Evolutionary conservation across 2,797 vertebrate species (phyloP).

Genomic region (Kryptopterus vitreolus): DNA sequence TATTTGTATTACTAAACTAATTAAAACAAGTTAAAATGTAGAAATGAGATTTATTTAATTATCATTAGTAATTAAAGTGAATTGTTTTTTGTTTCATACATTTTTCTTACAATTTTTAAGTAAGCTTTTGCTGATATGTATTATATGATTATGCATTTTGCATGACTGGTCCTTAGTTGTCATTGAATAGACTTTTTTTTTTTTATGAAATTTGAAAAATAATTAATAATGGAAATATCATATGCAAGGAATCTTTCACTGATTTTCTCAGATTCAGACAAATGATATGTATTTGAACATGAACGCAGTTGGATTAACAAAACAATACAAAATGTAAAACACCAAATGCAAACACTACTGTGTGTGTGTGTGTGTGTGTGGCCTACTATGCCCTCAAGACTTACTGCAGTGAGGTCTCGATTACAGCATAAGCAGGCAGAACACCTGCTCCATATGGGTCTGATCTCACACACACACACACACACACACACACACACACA

Average conservation of each 20-base stretch:
- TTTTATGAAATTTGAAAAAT: no score
- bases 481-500: conserved; percentile 22
- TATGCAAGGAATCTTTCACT: not conserved
- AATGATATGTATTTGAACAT: not conserved
- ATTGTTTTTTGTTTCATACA: no score
- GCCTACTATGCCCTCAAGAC: not conserved
- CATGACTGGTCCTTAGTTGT: no score
- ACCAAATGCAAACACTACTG: conserved; percentile 9
- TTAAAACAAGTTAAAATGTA: not conserved
- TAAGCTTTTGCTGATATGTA: no score
- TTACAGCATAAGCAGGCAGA: conserved; percentile 36
- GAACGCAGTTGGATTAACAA: not conserved
- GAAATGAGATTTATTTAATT: no score
- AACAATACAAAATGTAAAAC: conserved; percentile 8
- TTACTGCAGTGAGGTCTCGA: conserved; percentile 2
- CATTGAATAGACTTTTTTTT: no score
- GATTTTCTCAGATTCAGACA: not conserved
- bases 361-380: conserved; percentile 10
- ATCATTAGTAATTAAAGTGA: no score
- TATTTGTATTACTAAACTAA: not conserved
- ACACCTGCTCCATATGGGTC: conserved; percentile 32
- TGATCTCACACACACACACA: conserved; percentile 13
- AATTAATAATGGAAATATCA: not conserved
- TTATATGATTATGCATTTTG: no score
- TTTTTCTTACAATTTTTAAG: no score